A percentile compares a stretch with the other conserved stretches of the same genome.
These are phyloP conservation scores for Mimachlamys varia DNA, from an alignment of 2,888 invertebrate species.

Conservation along the genomic window DNA sequence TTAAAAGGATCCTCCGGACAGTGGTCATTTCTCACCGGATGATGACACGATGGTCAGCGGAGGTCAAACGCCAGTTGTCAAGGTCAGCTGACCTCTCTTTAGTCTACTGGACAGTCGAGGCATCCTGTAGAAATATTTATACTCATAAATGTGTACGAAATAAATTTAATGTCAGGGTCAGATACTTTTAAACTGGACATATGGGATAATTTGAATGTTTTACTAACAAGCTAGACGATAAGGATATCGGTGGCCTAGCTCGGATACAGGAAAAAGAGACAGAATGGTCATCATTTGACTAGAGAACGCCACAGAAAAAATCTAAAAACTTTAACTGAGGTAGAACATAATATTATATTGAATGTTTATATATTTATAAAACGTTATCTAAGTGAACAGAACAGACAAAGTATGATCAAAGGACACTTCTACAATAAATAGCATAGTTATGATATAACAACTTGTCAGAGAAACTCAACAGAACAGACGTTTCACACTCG, in stretches of 20 bases:
- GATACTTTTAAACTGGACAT: neutral
- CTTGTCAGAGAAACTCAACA: no score
- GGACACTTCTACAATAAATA: no score
- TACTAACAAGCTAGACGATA: neutral
- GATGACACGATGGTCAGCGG: slow-evolving; percentile 28
- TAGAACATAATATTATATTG: no score
- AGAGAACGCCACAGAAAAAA: neutral
- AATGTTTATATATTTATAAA: neutral
- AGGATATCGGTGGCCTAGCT: neutral
- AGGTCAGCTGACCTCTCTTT: neutral
- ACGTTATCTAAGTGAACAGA: no score
- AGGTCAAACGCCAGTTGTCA: slow-evolving; percentile 32
- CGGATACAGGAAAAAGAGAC: neutral
- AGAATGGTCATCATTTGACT: neutral
- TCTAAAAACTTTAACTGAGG: neutral
- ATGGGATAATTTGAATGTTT: slow-evolving; percentile 20
- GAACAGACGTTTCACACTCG: no score
- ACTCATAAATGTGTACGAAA: slow-evolving; percentile 14
- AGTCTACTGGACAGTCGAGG: neutral
- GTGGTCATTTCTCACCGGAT: slow-evolving; percentile 36
- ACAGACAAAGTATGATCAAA: no score
- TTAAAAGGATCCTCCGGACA: slow-evolving; percentile 29
- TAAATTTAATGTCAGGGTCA: neutral
- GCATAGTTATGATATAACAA: no score
- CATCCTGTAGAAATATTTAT: neutral